Conservation (phyloP, 2,888 invertebrate genomes). For the Anarsia innoxiella region DNA sequence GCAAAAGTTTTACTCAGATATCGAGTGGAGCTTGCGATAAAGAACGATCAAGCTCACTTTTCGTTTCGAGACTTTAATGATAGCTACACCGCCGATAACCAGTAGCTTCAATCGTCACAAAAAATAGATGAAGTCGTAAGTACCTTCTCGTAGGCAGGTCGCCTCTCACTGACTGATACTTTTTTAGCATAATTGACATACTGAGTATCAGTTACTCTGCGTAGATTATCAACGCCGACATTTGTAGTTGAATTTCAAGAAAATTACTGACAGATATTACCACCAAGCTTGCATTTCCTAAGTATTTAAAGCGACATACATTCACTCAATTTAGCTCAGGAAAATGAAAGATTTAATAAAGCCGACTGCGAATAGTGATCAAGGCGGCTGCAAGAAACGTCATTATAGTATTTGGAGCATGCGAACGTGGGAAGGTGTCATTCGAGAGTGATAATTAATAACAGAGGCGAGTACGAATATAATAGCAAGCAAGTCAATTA, state of each 20-base stretch:
- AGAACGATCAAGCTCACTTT: conserved; percentile 45
- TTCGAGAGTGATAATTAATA: conserved; percentile 43
- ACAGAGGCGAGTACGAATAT: conserved; percentile 33
- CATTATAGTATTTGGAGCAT: conserved; percentile 56
- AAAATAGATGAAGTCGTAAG: conserved; percentile 39
- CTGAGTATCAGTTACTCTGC: no score
- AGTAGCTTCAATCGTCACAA: conserved; percentile 33
- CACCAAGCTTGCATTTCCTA: not conserved
- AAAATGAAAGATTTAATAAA: conserved; percentile 29
- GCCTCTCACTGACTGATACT: conserved; percentile 41
- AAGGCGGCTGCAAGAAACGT: conserved; percentile 27
- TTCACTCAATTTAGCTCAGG: conserved; percentile 22
- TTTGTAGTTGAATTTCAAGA: no score
- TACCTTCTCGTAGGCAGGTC: conserved; percentile 27
- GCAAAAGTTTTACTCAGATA: conserved; percentile 38
- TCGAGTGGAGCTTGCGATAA: no score
- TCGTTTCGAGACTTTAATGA: conserved; percentile 47
- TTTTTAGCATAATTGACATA: no score
- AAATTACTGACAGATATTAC: no score
- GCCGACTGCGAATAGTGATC: conserved; percentile 17
- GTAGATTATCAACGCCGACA: no score
- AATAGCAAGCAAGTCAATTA: conserved; percentile 20
- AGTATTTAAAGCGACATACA: conserved; percentile 7
- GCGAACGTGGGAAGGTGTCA: conserved; percentile 58
- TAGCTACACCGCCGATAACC: conserved; percentile 42